These are phyloP conservation scores for Periphyllus acericola DNA, from an alignment of 2,888 invertebrate genomes.

Conservation along the genomic window DNA sequence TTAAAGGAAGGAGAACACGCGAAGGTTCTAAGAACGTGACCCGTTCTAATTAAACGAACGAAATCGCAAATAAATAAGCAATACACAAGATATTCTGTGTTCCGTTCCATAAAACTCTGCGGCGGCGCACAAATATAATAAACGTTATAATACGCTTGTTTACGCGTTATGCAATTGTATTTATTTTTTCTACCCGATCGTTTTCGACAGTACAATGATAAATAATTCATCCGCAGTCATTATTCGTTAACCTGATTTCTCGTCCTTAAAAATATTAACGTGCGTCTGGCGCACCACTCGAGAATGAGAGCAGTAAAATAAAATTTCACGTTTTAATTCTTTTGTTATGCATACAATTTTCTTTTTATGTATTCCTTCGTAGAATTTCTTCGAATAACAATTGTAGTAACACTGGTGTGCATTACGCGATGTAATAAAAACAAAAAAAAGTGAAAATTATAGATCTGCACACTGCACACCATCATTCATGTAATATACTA, in stretches of 20 bases:
- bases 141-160: not conserved
- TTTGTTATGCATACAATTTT: not conserved
- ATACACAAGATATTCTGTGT: not conserved
- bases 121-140: not conserved
- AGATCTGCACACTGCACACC: too few relatives aligned
- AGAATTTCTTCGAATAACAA: not conserved
- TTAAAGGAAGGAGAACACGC: too few relatives aligned
- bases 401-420: not conserved
- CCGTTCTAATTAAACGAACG: not conserved
- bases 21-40: not conserved
- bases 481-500: too few relatives aligned
- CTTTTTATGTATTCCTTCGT: not conserved
- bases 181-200: not conserved
- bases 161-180: not conserved
- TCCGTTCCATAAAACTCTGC: not conserved
- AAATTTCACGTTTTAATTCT: not conserved
- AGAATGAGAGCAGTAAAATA: not conserved
- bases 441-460: not conserved
- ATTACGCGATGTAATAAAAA: not conserved
- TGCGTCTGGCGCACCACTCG: not conserved
- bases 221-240: not conserved
- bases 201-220: not conserved
- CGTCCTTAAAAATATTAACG: not conserved
- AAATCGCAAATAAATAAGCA: not conserved
- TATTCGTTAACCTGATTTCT: not conserved